Evolutionary conservation across 2,888 invertebrate genomes (phyloP).

Genomic region (Drosophila fulvimacula): DNA sequence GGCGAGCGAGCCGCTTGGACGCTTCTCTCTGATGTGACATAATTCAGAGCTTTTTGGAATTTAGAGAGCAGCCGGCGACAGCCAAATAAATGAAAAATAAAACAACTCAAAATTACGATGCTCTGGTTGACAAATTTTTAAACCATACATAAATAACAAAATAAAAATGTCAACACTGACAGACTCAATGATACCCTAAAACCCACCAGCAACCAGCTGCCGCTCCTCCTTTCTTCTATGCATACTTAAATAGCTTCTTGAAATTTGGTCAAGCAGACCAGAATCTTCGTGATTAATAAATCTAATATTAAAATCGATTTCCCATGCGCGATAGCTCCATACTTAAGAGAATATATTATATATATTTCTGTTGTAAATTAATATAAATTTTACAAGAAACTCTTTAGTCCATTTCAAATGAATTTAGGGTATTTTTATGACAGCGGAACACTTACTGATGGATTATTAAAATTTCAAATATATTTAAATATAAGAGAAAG

Average conservation of each 20-base stretch:
- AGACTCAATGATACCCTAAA: slow-evolving; percentile 4
- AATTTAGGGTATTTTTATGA: background rate
- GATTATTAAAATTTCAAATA: background rate
- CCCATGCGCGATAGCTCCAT: no score
- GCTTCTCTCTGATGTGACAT: slow-evolving; percentile 56
- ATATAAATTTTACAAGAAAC: background rate
- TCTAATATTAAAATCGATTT: background rate
- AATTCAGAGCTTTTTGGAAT: slow-evolving; percentile 55
- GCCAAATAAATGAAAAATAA: slow-evolving; percentile 42
- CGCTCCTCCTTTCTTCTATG: background rate
- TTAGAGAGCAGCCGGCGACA: slow-evolving; percentile 36
- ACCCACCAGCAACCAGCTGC: background rate
- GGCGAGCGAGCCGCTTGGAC: slow-evolving; percentile 12
- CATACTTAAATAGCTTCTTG: slow-evolving; percentile 1
- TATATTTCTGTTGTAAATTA: background rate
- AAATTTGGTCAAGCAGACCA: background rate
- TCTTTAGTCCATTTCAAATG: background rate
- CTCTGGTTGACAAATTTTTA: slow-evolving; percentile 57
- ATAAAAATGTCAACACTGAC: slow-evolving; percentile 20
- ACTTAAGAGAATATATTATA: background rate
- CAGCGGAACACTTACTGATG: background rate
- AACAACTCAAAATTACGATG: slow-evolving; percentile 35
- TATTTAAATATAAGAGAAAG: background rate
- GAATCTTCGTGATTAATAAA: background rate
- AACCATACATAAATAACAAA: slow-evolving; percentile 62